Conservation (phyloP, 1,140 invertebrate species). For the Lordiphosa mommai region DNA sequence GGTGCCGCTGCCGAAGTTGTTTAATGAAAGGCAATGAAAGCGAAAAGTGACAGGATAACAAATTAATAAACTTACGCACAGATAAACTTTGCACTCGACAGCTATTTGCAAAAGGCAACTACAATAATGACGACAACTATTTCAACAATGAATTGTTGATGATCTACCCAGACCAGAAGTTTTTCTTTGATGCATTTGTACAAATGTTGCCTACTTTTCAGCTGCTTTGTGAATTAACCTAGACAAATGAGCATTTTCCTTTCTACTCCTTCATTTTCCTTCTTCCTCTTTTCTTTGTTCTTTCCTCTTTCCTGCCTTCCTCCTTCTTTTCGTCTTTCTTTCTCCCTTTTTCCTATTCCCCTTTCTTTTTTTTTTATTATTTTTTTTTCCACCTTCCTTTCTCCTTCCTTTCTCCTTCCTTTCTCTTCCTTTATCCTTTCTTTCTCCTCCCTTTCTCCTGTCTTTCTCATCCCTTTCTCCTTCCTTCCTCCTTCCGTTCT, state of each 20-base stretch:
- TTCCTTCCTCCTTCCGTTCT: constrained; percentile 34
- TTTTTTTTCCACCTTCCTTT: background rate
- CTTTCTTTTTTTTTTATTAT: background rate
- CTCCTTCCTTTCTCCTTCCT: background rate
- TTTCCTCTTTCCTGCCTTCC: too few species aligned
- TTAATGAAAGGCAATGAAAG: constrained; percentile 70
- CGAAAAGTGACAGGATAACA: constrained; percentile 71
- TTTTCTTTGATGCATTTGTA: background rate
- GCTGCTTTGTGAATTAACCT: background rate
- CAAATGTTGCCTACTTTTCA: too few species aligned
- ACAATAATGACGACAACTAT: constrained; percentile 6
- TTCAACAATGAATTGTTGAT: too few species aligned
- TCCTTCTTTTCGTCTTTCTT: too few species aligned
- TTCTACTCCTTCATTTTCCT: background rate
- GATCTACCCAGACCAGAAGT: too few species aligned
- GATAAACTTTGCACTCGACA: constrained; percentile 3
- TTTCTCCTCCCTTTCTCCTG: background rate
- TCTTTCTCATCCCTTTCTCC: background rate
- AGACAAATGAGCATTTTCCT: too few species aligned
- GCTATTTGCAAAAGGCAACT: background rate
- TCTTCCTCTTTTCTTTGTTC: too few species aligned
- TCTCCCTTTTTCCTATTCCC: constrained; percentile 2
- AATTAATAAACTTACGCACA: constrained; percentile 67
- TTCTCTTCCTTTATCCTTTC: background rate
- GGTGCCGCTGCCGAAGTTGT: constrained; percentile 9